Base-by-base conservation (phyloP, 2,113 vertebrate species). In the Corapipo altera region DNA sequence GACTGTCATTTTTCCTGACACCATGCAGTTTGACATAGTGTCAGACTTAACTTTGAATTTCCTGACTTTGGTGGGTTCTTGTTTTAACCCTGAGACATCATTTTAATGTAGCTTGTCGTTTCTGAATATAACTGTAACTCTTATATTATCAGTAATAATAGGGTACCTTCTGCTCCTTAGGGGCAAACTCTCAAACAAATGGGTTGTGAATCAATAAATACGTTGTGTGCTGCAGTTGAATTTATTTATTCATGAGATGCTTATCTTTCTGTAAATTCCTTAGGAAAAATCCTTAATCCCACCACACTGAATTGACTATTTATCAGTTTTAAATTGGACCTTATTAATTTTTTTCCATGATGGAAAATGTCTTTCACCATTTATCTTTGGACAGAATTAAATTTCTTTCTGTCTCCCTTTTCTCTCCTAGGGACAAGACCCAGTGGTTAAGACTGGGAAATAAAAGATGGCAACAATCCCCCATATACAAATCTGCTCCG, bases 191-290 rank as follows among this genome's bases (percentile, higher is more conserved):
- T 98, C 96, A 96, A 98, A 98, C 89, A 96, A 98, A 98, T 97
- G 96, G 95, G 91, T 96, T 98, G 83, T 92, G 97, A 98, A 98
- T 98, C 98, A 98, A 98, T 98, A 98, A 98, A 98, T 93, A 97
- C 18, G 9, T 77, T 96, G 94, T 85, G 92, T 44, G 55, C 70
- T 96, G 89, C 94, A 95, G 96, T 81, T 94, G 93, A 97, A 97
- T 97, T 97, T 97, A 98, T 97, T 98, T 98, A 98, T 98, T 98
- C 98, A 98, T 98, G 97, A 98, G 96, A 98, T 97, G 93, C 88
- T 97, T 97, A 97, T 98, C 95, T 98, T 86, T 93, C 71, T 61
- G 86, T 89, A 97, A 97, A 98, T 97, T 98, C 97, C 96, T 97
- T 94, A 96, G 93, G 85, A 96, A 96, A 97, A 97, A 95, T 98